A percentile compares a stretch with the other conserved stretches of the same genome.
phyloP scores from a whole-genome alignment of 2,888 invertebrate genomes.

The Blastobasis adustella region DNA sequence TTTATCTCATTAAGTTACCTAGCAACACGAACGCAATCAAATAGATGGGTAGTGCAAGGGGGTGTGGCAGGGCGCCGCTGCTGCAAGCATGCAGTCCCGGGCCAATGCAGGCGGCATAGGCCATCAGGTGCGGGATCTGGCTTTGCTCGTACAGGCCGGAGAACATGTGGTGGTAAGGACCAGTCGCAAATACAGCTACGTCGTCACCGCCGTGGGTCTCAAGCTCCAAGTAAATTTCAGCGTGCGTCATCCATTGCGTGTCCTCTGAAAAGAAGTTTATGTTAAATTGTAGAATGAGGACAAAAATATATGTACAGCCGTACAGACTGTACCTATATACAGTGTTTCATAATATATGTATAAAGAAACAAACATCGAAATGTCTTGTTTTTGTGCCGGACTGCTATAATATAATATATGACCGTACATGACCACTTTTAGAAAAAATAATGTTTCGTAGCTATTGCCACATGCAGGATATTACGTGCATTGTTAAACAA shows the following conservation, averaged over 20 bases:
- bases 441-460: no score
- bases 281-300: no score
- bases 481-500: no score
- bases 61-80: neutral
- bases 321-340: no score
- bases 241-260: constrained; percentile 29
- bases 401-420: no score
- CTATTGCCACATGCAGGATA: no score
- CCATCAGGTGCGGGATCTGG: constrained; percentile 84
- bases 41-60: neutral
- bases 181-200: constrained; percentile 82
- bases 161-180: constrained; percentile 84
- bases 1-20: no score
- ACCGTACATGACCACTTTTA: no score
- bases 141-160: constrained; percentile 85
- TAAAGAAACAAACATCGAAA: no score
- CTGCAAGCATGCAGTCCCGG: constrained; percentile 33
- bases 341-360: no score
- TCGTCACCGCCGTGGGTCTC: constrained; percentile 88
- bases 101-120: constrained; percentile 82
- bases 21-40: neutral
- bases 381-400: no score
- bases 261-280: constrained; percentile 18
- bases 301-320: no score
- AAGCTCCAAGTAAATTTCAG: constrained; percentile 69